Percentiles rank a stretch among this genome's conserved stretches.
phyloP scores from a whole-genome alignment of 1,140 invertebrate species.

The Drosophila suzukii region DNA sequence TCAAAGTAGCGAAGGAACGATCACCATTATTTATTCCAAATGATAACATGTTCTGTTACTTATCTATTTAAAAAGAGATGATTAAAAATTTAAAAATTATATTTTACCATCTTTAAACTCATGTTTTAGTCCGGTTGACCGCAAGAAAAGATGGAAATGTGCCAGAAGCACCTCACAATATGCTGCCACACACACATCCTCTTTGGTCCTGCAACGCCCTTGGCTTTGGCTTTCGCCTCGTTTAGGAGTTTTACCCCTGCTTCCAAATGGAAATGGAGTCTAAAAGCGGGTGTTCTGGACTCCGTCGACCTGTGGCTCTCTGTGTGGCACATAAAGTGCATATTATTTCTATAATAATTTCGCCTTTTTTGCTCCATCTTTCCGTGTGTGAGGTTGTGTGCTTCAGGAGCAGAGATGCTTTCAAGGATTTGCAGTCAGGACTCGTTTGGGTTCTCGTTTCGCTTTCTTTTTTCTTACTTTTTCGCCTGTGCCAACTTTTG shows the following conservation, averaged over 20 bases:
- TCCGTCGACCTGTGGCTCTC: constrained; percentile 53
- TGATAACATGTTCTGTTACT: too few species aligned
- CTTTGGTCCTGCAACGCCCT: constrained; percentile 45
- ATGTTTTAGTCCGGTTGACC: not conserved
- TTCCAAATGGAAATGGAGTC: not conserved
- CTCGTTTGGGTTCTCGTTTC: constrained; percentile 27
- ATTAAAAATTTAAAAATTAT: not conserved
- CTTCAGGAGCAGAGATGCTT: constrained; percentile 25
- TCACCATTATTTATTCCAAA: too few species aligned
- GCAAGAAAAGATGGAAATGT: constrained; percentile 10
- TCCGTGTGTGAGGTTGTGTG: not conserved
- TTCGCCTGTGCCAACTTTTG: constrained; percentile 28
- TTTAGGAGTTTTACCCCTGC: constrained; percentile 12
- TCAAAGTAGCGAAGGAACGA: too few species aligned
- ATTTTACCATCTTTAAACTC: not conserved
- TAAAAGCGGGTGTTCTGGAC: constrained; percentile 14
- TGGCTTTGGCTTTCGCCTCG: constrained; percentile 55
- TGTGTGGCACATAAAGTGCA: constrained; percentile 64
- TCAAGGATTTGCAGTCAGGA: constrained; percentile 37
- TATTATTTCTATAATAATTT: constrained; percentile 66
- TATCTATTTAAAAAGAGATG: too few species aligned
- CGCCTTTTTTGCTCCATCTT: constrained; percentile 13
- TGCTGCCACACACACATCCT: constrained; percentile 43
- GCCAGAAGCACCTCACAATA: constrained; percentile 52
- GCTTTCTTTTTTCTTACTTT: constrained; percentile 24